phyloP scores from a whole-genome alignment of 2,113 vertebrate species.

The Oenanthe melanoleuca region DNA sequence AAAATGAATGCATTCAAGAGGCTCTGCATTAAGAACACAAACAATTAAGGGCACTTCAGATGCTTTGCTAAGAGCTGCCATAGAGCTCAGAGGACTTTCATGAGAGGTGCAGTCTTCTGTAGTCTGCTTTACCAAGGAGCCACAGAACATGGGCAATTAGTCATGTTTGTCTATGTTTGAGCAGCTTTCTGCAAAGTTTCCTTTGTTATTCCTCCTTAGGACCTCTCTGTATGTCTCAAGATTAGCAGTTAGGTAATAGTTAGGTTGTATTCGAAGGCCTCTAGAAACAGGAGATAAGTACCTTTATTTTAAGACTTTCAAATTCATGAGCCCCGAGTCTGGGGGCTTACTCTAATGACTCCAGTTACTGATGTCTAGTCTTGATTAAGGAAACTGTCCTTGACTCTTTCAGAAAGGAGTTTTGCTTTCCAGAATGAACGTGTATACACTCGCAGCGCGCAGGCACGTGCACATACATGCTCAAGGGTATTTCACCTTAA shows the following conservation, averaged over 20 bases:
- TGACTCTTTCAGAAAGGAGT: not conserved
- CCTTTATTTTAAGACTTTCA: not conserved
- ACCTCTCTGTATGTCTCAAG: not conserved
- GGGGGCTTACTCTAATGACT: not conserved
- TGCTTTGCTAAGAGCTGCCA: conserved; percentile 76
- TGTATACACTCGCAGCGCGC: not conserved
- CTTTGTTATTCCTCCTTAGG: conserved; percentile 54
- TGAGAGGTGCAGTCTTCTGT: conserved; percentile 56
- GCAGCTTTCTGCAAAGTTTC: conserved; percentile 41
- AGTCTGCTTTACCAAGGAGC: conserved; percentile 56
- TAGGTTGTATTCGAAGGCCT: not conserved
- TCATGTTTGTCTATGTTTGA: conserved; percentile 39
- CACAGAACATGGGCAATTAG: conserved; percentile 69
- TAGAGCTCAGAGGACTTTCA: conserved; percentile 72
- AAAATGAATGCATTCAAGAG: conserved; percentile 86
- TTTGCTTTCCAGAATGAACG: not conserved
- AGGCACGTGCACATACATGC: accelerated
- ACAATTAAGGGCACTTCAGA: conserved; percentile 83
- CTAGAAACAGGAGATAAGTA: not conserved
- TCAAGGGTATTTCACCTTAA: not conserved
- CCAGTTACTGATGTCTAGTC: not conserved
- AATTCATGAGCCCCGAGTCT: not conserved
- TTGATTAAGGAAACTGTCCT: not conserved
- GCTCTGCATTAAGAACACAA: conserved; percentile 80
- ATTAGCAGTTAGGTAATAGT: not conserved